phyloP scores from a whole-genome alignment of 2,888 invertebrate genomes.

The Myathropa florea region DNA sequence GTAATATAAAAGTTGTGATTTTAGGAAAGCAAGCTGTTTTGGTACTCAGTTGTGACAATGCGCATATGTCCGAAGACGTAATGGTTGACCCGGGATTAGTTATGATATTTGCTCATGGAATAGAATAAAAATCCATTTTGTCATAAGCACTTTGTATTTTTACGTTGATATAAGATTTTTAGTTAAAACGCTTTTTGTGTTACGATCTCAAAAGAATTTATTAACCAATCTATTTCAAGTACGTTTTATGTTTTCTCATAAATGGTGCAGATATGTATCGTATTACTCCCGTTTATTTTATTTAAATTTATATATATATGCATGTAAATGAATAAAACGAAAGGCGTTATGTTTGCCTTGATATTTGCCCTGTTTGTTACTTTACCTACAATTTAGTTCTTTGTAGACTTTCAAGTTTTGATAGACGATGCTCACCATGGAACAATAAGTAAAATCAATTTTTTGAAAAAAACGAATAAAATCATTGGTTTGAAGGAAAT shows the following conservation, averaged over 20 bases:
- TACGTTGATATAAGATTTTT: constrained; percentile 33
- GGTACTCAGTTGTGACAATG: constrained; percentile 96
- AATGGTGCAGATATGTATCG: not conserved
- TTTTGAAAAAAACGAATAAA: too few relatives aligned
- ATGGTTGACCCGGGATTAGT: constrained; percentile 97
- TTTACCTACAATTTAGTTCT: not conserved
- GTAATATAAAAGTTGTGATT: constrained; percentile 2
- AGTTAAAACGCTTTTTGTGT: constrained; percentile 49
- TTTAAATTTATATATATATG: not conserved
- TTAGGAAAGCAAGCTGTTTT: constrained; percentile 97
- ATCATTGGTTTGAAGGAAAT: too few relatives aligned
- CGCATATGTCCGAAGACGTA: constrained; percentile 97
- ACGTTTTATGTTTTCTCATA: not conserved
- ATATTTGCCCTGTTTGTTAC: not conserved
- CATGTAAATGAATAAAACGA: not conserved
- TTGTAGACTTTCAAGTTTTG: too few relatives aligned
- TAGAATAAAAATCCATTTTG: constrained; percentile 83
- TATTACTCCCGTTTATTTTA: not conserved
- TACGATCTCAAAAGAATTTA: constrained; percentile 48
- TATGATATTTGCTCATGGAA: constrained; percentile 99
- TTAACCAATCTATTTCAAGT: not conserved
- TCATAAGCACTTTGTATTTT: constrained; percentile 29
- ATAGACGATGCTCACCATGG: too few relatives aligned
- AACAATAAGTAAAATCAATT: too few relatives aligned
- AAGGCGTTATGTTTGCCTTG: not conserved